These are phyloP conservation scores for Arge pagana DNA, from an alignment of 2,888 invertebrate species.

Conservation along the genomic window DNA sequence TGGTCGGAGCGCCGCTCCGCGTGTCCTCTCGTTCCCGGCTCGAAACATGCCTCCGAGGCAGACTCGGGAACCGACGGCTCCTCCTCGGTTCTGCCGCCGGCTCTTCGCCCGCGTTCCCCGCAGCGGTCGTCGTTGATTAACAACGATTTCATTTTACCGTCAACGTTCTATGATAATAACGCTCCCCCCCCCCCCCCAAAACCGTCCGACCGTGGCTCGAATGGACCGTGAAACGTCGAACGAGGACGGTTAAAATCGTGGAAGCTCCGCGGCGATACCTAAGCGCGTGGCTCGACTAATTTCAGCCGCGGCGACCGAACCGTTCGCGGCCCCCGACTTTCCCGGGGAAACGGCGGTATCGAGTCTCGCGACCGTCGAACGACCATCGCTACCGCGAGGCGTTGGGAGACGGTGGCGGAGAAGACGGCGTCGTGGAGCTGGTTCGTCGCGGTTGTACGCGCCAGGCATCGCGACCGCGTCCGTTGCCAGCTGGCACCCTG, in stretches of 20 bases:
- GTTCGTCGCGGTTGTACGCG: too few species aligned
- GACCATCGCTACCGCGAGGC: not conserved
- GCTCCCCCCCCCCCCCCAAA: too few species aligned
- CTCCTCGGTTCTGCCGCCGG: too few species aligned
- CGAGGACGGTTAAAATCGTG: too few species aligned
- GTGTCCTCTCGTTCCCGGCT: too few species aligned
- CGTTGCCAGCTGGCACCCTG: slow-evolving; percentile 55
- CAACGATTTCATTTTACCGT: slow-evolving; percentile 3
- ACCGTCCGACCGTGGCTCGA: too few species aligned
- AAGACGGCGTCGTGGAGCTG: slow-evolving; percentile 6
- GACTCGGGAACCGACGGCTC: too few species aligned
- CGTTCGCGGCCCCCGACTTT: not conserved
- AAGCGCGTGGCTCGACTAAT: not conserved
- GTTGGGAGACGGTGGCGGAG: slow-evolving; percentile 4
- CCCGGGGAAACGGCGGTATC: not conserved
- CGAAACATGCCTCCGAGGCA: too few species aligned
- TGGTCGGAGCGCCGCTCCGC: too few species aligned
- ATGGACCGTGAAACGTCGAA: too few species aligned
- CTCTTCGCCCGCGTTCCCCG: not conserved
- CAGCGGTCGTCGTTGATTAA: not conserved
- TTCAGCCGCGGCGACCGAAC: not conserved
- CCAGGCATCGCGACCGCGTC: slow-evolving; percentile 30
- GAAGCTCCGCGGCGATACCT: not conserved
- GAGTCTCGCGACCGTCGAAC: not conserved
- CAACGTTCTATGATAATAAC: too few species aligned